Evolutionary conservation across 2,113 vertebrate genomes (phyloP).

Genomic region (Phaethon lepturus): DNA sequence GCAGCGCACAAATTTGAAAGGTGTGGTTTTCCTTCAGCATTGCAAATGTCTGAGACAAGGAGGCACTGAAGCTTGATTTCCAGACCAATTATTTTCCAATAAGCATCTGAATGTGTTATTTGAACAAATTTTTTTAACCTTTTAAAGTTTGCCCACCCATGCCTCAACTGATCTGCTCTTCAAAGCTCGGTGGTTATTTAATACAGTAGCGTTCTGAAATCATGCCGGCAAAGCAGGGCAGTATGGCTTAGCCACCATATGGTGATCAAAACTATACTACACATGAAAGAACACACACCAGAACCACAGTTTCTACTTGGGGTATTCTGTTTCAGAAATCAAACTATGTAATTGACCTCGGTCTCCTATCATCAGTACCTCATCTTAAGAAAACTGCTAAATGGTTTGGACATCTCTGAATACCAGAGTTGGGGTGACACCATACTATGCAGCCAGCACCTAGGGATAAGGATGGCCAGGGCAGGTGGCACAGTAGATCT

Average conservation of each 20-base stretch:
- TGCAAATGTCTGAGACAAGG: neutral
- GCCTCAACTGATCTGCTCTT: neutral
- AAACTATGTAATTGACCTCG: neutral
- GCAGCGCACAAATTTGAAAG: neutral
- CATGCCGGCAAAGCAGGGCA: neutral
- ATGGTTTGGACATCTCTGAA: neutral
- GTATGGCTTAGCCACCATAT: neutral
- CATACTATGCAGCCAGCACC: fast-evolving
- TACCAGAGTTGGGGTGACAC: neutral
- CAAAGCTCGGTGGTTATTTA: neutral
- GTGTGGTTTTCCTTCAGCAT: constrained; percentile 15
- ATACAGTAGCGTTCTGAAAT: neutral
- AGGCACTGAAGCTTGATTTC: constrained; percentile 8
- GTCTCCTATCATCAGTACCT: neutral
- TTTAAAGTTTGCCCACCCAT: neutral
- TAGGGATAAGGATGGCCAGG: neutral
- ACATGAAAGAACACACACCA: neutral
- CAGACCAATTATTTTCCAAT: constrained; percentile 15
- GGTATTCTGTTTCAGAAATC: constrained; percentile 14
- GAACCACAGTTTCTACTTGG: neutral
- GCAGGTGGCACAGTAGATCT: fast-evolving
- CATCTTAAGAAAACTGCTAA: neutral
- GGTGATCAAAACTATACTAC: neutral
- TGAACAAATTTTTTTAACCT: neutral
- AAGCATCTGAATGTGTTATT: neutral